phyloP scores from a whole-genome alignment of 2,797 vertebrate species.

The Notolabrus celidotus region DNA sequence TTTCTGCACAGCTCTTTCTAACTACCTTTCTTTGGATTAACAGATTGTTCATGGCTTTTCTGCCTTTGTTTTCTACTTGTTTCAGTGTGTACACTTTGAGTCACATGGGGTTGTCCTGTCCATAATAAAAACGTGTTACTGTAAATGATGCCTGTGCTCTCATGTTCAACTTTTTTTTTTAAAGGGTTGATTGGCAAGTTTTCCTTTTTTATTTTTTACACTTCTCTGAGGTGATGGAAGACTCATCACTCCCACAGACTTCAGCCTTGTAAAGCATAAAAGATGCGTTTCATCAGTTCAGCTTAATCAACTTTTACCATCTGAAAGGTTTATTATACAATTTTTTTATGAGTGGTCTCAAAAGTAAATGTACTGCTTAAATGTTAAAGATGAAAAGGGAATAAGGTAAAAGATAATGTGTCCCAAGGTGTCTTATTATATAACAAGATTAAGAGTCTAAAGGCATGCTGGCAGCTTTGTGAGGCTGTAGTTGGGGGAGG shows the following conservation, averaged over 20 bases:
- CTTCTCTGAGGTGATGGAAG: not conserved
- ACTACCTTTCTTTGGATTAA: slow-evolving; percentile 21
- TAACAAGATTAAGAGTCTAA: not conserved
- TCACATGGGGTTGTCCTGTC: slow-evolving; percentile 31
- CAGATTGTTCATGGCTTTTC: slow-evolving; percentile 44
- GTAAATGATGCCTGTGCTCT: slow-evolving; percentile 15
- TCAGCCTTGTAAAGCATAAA: slow-evolving; percentile 1
- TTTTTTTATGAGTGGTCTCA: slow-evolving; percentile 15
- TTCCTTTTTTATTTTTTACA: not conserved
- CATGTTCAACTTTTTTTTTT: slow-evolving; percentile 10
- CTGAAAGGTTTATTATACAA: slow-evolving; percentile 5
- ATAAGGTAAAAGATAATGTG: slow-evolving; percentile 1
- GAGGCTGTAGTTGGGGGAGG: not conserved
- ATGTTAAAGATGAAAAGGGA: slow-evolving; percentile 25
- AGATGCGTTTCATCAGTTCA: slow-evolving; percentile 10
- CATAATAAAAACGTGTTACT: slow-evolving; percentile 54
- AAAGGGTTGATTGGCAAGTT: not conserved
- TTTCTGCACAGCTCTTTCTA: slow-evolving; percentile 41
- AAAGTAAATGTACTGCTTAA: slow-evolving; percentile 25
- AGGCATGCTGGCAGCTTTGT: not conserved
- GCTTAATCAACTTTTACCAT: slow-evolving; percentile 6
- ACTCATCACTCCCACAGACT: not conserved
- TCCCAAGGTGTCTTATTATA: slow-evolving; percentile 1
- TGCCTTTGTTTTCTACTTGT: slow-evolving; percentile 30
- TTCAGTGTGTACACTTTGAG: slow-evolving; percentile 50